phyloP scores from a whole-genome alignment of 2,888 invertebrate genomes.

The Harpalus rubripes region DNA sequence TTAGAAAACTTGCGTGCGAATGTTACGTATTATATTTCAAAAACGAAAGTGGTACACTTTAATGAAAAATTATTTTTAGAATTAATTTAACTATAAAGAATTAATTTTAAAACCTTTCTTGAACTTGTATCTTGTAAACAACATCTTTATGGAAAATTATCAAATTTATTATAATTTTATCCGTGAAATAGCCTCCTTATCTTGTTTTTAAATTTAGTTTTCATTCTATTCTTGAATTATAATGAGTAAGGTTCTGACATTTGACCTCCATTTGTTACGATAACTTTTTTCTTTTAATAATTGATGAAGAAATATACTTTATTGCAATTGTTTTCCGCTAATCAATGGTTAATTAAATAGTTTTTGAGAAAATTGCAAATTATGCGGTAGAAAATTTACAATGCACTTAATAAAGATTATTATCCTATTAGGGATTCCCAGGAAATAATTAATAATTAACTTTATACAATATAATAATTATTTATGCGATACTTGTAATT shows the following conservation, averaged over 20 bases:
- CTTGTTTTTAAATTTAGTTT: slow-evolving; percentile 21
- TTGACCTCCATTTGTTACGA: slow-evolving; percentile 38
- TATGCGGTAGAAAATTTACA: slow-evolving; percentile 1
- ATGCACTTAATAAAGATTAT: background rate
- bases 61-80: background rate
- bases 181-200: slow-evolving; percentile 14
- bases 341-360: background rate
- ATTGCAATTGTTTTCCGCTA: slow-evolving; percentile 25
- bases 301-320: background rate
- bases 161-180: slow-evolving; percentile 23
- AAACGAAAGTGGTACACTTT: background rate
- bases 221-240: slow-evolving; percentile 41
- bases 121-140: slow-evolving; percentile 33
- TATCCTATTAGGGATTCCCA: slow-evolving; percentile 10
- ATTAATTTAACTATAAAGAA: background rate
- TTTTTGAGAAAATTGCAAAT: background rate
- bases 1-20: too few species aligned
- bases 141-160: slow-evolving; percentile 14
- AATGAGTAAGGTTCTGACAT: slow-evolving; percentile 19
- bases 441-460: background rate
- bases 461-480: background rate
- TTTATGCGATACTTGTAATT: background rate
- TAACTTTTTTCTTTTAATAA: slow-evolving; percentile 27
- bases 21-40: too few species aligned
- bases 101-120: slow-evolving; percentile 2